Conservation (phyloP, 2,797 vertebrate genomes). For the Cyclopterus lumpus region DNA sequence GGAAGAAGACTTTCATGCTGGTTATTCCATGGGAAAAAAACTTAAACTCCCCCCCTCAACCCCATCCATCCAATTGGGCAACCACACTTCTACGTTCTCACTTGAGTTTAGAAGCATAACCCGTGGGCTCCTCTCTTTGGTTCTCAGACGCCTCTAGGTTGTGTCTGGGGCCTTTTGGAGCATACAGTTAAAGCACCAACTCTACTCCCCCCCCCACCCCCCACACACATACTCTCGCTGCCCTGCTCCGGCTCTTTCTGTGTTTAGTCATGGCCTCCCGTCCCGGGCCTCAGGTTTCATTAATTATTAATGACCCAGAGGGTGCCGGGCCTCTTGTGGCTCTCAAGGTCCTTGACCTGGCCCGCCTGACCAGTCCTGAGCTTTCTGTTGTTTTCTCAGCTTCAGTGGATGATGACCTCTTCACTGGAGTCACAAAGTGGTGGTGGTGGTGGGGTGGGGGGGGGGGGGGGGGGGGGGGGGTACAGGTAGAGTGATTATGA, state of each 20-base stretch:
- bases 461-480: background rate
- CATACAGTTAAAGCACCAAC: conserved; percentile 59
- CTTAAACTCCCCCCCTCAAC: conserved; percentile 10
- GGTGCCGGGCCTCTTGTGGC: conserved; percentile 55
- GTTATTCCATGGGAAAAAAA: conserved; percentile 31
- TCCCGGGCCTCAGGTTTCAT: conserved; percentile 80
- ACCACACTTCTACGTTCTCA: background rate
- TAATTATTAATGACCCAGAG: conserved; percentile 83
- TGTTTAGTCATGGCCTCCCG: conserved; percentile 78
- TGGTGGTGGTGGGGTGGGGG: background rate
- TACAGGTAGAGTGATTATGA: conserved; percentile 28
- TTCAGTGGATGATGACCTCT: conserved; percentile 63
- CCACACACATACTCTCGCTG: background rate
- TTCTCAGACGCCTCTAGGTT: conserved; percentile 57
- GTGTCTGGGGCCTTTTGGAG: conserved; percentile 71
- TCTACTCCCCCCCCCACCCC: conserved; percentile 20
- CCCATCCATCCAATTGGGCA: conserved; percentile 17
- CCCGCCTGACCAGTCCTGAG: conserved; percentile 67
- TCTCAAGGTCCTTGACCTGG: conserved; percentile 76
- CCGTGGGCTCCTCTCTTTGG: conserved; percentile 1
- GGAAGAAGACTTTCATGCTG: conserved; percentile 62
- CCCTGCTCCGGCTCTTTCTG: conserved; percentile 29
- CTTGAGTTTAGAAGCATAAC: conserved; percentile 6
- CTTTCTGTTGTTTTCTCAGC: conserved; percentile 73
- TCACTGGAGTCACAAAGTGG: conserved; percentile 22